Base-by-base conservation (phyloP, 2,888 invertebrate species). In the Heliconius charithonia region DNA sequence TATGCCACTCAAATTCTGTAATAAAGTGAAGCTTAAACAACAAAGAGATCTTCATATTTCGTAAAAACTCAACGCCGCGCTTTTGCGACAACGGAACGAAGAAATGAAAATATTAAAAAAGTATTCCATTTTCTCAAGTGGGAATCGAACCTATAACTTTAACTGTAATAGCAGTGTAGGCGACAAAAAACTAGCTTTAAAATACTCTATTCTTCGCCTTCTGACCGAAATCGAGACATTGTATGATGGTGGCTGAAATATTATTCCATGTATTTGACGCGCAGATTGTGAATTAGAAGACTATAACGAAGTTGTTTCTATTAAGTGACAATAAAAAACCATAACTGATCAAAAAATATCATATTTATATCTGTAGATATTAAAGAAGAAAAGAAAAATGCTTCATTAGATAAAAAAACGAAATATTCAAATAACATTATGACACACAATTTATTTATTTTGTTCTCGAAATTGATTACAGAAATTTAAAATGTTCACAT, bases 401-500 rank as follows among this genome's bases (percentile, higher is more conserved):
- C 41, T n/a, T 41, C 41, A n/a, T 0, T 3, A 12, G n/a, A 67
- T 13, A 41, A 67, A 67, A 41, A 67, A 41, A 45, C 4, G 0
- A 45, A 45, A 45, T 62, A 41, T n/a, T n/a, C 41, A 7, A 67
- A 6, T 6, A 41, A 67, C 41, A 72, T 71, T 62, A 13, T 27
- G 7, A 73, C 37, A 74, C 16, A 32, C 12, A 13, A 37, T 32
- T 72, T 29, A 72, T 62, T 25, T 63, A 63, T 41, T 74, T 22
- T 37, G 27, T 63, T 19, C 59, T 74, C 27, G 41, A 73, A 76
- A 71, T 76, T 71, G 9, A 71, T 69, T 69, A 41, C 13, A 69
- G 27, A 56, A 75, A 66, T 75, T 67, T 76, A 76, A 59, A 69
- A 25, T 59, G 13, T 67, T 41, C 37, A 45, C 45, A 51, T 71